A percentile compares a stretch with the other conserved stretches of the same genome.
Conservation (phyloP, 1,140 invertebrate genomes). For the Drosophila quadrilineata region DNA sequence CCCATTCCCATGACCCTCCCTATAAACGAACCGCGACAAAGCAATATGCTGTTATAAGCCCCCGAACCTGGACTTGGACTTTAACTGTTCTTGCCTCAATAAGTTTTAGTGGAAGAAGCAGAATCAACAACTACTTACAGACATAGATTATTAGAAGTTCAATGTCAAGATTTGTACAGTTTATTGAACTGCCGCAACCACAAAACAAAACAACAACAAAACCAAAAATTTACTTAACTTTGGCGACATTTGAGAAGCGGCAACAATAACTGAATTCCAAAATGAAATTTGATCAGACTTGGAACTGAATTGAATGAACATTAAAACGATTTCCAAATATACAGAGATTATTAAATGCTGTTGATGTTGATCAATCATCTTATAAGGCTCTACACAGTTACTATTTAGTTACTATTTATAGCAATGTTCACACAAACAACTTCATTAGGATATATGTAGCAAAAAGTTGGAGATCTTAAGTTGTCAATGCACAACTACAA, state of each 20-base stretch:
- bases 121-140: no score
- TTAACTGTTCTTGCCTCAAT: background rate
- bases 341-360: conserved; percentile 33
- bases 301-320: no score
- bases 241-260: background rate
- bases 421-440: conserved; percentile 1
- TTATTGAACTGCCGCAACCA: conserved; percentile 25
- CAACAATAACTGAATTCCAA: no score
- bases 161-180: conserved; percentile 48
- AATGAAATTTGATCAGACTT: background rate
- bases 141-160: conserved; percentile 26
- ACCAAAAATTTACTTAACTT: conserved; percentile 2
- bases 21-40: no score
- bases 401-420: conserved; percentile 23
- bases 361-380: conserved; percentile 30
- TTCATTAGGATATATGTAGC: conserved; percentile 6
- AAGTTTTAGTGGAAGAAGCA: conserved; percentile 4
- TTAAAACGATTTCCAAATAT: no score
- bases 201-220: conserved; percentile 6
- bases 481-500: no score
- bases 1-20: no score
- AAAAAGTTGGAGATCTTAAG: no score
- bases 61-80: no score
- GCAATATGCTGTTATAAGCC: no score
- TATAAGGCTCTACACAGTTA: conserved; percentile 21